Evolutionary conservation across 2,888 invertebrate species (phyloP).

Genomic region (Stenchaetothrips biformis): DNA sequence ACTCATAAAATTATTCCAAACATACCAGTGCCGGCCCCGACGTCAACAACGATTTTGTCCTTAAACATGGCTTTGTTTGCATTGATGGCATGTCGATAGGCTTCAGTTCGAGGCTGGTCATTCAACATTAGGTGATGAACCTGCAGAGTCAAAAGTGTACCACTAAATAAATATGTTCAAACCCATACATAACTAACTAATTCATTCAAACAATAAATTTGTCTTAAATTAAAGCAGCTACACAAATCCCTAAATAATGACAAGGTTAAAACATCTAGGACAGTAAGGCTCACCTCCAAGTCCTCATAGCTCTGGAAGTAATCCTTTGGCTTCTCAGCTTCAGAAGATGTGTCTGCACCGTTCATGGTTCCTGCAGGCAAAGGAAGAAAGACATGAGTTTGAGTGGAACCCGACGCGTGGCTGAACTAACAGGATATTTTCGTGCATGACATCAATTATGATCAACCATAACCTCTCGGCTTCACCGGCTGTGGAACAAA

Average conservation of each 20-base stretch:
- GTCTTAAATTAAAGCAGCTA: not conserved
- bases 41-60: conserved; percentile 77
- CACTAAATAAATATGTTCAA: conserved; percentile 19
- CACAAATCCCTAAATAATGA: not conserved
- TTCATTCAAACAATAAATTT: not conserved
- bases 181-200: conserved; percentile 26
- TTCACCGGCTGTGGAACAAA: not conserved
- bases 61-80: conserved; percentile 60
- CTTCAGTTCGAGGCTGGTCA: conserved; percentile 68
- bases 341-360: not conserved
- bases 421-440: not conserved
- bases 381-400: not conserved
- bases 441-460: not conserved
- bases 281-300: conserved; percentile 57
- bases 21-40: conserved; percentile 73
- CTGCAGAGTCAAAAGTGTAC: conserved; percentile 47
- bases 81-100: conserved; percentile 76
- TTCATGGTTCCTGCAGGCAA: not conserved
- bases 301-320: conserved; percentile 72
- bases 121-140: conserved; percentile 75
- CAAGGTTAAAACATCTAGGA: not conserved
- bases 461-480: not conserved
- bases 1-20: not conserved
- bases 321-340: conserved; percentile 42
- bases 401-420: not conserved